Evolutionary conservation across 2,888 invertebrate genomes (phyloP), one percentile per base, ranked within the genome.

Genomic region (Synanthedon tipuliformis): DNA sequence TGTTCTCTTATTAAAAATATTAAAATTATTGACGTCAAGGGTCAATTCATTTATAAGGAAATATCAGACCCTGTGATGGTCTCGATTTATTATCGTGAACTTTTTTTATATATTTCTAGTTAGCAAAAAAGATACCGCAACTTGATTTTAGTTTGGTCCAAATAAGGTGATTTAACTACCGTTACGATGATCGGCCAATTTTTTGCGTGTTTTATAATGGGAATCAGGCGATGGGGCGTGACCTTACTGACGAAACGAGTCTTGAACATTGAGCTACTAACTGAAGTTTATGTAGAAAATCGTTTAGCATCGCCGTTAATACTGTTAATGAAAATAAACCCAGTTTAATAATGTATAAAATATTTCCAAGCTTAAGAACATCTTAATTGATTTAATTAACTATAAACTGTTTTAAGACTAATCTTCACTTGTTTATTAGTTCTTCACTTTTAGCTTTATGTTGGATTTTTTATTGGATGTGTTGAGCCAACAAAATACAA

Each of bases 211-310:
- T 52, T 40, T 52, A 55, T 50, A 58, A 59, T 58, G 55, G 55
- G 57, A 58, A 60, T 54, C 56, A 52, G 50, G 53, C 57, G 55
- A 56, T 57, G 55, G 53, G 56, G 50, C 53, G 53, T 58, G 65
- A 62, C 65, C 64, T 65, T 64, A 55, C 57, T 62, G 59, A 56
- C 56, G 59, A 64, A 64, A 60, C 55, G 40, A 53, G 48, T 13
- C 45, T 34, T 10, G 34, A 34, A 34, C 10, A 34, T 34, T 34
- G 8, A 34, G 34, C 34, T 34, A 34, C 34, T 34, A 34, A 34
- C 8, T 34, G 34, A 34, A 34, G 10, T 34, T 34, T 34, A 10
- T 34, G 34, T 34, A 10, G 34, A 1, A 34, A 34, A 34, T 23
- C 23, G 5, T 34, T 34, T 34, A 34, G 34, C 3, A 10, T 34